phyloP scores from a whole-genome alignment of 2,888 invertebrate species.

The Thymelicus sylvestris region DNA sequence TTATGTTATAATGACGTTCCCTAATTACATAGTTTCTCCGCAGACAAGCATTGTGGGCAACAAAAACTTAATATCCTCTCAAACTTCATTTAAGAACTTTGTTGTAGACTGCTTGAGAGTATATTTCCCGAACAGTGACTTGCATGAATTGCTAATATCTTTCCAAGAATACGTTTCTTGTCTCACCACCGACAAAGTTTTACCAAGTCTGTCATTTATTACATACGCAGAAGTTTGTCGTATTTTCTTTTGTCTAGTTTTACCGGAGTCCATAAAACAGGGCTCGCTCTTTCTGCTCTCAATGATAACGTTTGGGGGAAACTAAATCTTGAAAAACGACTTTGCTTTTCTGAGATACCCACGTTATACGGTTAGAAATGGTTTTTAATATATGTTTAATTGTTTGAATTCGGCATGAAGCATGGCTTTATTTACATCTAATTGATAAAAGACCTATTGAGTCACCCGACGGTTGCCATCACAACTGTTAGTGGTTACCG shows the following conservation, averaged over 20 bases:
- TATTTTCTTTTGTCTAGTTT: constrained; percentile 13
- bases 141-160: constrained; percentile 20
- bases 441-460: no score
- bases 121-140: constrained; percentile 18
- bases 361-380: no score
- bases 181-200: constrained; percentile 4
- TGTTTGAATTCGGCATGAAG: no score
- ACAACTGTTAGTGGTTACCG: no score
- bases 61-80: constrained; percentile 1
- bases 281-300: constrained; percentile 1
- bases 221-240: constrained; percentile 9
- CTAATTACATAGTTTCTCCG: no score
- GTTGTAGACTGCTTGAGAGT: not conserved
- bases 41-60: not conserved
- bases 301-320: not conserved
- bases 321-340: constrained; percentile 2
- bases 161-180: constrained; percentile 6
- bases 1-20: no score
- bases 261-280: constrained; percentile 1
- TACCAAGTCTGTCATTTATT: constrained; percentile 12
- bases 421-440: no score
- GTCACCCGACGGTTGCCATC: no score
- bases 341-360: not conserved
- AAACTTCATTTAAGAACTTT: not conserved
- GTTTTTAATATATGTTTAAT: no score